phyloP scores from a whole-genome alignment of 2,113 vertebrate species.

The Zosterops hypoxanthus region DNA sequence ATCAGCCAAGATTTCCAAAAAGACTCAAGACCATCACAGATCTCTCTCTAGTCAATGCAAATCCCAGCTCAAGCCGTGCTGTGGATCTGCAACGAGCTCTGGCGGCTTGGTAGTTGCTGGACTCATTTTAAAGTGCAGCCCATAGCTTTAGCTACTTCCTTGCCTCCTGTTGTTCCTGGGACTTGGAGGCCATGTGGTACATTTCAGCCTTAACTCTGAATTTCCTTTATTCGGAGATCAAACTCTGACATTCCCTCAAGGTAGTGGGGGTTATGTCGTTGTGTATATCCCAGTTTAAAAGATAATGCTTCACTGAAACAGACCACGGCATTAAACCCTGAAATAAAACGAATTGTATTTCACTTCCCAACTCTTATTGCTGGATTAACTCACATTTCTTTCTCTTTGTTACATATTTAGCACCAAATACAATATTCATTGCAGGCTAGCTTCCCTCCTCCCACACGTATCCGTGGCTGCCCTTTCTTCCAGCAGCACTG shows the following conservation, averaged over 20 bases:
- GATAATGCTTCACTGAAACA: conserved; percentile 52
- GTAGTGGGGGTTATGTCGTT: conserved; percentile 35
- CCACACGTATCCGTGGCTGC: not conserved
- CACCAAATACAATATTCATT: conserved; percentile 51
- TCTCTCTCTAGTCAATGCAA: not conserved
- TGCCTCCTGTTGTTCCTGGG: conserved; percentile 51
- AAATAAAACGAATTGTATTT: conserved; percentile 29
- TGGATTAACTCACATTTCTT: conserved; percentile 57
- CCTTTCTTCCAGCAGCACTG: conserved; percentile 33
- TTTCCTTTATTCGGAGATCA: conserved; percentile 73
- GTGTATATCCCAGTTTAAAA: conserved; percentile 62
- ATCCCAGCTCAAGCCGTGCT: not conserved
- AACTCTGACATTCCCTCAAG: conserved; percentile 70
- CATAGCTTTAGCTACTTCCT: conserved; percentile 59
- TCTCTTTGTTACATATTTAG: conserved; percentile 59
- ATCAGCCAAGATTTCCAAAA: not conserved
- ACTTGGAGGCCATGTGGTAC: conserved; percentile 67
- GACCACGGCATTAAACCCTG: conserved; percentile 37
- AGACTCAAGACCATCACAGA: not conserved
- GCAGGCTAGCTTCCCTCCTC: conserved; percentile 38
- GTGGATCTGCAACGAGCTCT: not conserved
- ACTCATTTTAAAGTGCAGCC: conserved; percentile 38
- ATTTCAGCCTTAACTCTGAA: conserved; percentile 74
- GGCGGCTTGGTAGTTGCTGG: not conserved
- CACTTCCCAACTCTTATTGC: conserved; percentile 17